phyloP scores from a whole-genome alignment of 2,888 invertebrate genomes.

The Xanthorhoe designata region DNA sequence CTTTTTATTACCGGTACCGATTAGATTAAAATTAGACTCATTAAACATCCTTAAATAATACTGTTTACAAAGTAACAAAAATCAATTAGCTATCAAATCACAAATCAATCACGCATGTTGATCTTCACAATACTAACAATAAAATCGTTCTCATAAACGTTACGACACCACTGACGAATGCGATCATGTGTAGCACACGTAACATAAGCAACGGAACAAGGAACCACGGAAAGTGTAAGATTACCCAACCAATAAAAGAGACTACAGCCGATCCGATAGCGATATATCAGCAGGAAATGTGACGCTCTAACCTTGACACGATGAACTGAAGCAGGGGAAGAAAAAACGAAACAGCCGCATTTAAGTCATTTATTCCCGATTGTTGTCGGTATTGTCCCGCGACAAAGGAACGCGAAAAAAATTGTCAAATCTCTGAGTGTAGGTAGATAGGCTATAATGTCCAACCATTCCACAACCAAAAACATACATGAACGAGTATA shows the following conservation, averaged over 20 bases:
- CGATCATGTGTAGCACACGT: slow-evolving; percentile 3
- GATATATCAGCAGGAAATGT: slow-evolving; percentile 29
- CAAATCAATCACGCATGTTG: too few species aligned
- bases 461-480: neutral
- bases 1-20: too few species aligned
- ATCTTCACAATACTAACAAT: neutral
- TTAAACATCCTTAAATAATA: too few species aligned
- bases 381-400: too few species aligned
- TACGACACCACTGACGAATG: neutral
- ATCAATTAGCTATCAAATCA: too few species aligned
- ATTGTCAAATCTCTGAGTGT: too few species aligned
- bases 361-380: too few species aligned
- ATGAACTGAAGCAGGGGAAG: neutral
- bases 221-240: slow-evolving; percentile 30
- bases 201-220: slow-evolving; percentile 29
- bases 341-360: neutral
- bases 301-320: neutral
- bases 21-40: too few species aligned
- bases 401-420: too few species aligned
- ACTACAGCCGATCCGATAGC: slow-evolving; percentile 19
- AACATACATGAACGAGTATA: neutral
- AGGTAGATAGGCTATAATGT: too few species aligned
- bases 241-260: slow-evolving; percentile 34
- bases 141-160: neutral
- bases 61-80: too few species aligned